Percentiles rank a stretch among this genome's conserved stretches.
Conservation (phyloP, 2,113 vertebrate genomes). For the Psettodes erumei region DNA sequence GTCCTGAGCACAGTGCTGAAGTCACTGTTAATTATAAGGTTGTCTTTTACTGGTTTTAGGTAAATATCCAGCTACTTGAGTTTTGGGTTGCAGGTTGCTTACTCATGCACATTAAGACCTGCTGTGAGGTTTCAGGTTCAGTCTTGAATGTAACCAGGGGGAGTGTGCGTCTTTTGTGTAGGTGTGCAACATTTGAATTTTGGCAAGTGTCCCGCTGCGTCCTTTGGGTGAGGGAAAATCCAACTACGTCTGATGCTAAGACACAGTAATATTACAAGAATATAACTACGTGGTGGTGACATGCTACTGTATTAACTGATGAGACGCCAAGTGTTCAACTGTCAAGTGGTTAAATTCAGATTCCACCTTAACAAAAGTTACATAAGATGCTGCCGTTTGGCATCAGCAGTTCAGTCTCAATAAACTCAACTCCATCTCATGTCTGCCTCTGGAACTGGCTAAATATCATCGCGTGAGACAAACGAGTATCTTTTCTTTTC, state of each 20-base stretch:
- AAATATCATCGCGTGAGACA: background rate
- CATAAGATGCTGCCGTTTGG: background rate
- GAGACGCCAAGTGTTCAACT: no score
- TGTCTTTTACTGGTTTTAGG: constrained; percentile 10
- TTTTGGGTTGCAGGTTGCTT: constrained; percentile 16
- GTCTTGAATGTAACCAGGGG: constrained; percentile 46
- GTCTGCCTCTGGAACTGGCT: background rate
- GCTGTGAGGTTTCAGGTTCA: constrained; percentile 52
- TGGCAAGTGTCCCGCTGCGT: background rate
- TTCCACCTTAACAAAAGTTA: background rate
- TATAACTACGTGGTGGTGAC: no score
- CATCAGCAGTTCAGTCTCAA: background rate
- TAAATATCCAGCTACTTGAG: constrained; percentile 9
- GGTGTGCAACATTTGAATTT: constrained; percentile 31
- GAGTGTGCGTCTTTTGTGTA: constrained; percentile 21
- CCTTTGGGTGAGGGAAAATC: no score
- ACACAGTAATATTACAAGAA: no score
- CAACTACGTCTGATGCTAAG: no score
- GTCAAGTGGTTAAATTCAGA: background rate
- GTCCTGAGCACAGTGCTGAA: background rate
- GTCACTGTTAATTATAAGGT: background rate
- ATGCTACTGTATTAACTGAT: no score
- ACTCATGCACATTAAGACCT: constrained; percentile 37
- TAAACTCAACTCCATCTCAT: background rate
- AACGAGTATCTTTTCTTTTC: background rate